Conservation (phyloP, 2,797 vertebrate species). For the Lepus townsendii region DNA sequence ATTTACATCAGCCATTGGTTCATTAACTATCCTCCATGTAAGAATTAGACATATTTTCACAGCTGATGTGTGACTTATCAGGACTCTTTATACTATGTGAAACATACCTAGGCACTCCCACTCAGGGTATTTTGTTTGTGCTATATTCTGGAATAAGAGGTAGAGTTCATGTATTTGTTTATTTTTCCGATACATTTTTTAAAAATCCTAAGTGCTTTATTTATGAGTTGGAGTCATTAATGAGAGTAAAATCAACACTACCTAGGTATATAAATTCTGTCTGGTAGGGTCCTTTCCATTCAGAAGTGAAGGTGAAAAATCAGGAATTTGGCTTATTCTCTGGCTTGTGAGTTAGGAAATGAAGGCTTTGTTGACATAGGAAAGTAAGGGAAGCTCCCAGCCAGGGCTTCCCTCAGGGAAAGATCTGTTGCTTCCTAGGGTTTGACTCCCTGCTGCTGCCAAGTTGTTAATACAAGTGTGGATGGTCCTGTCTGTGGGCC, state of each 20-base stretch:
- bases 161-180: conserved; percentile 58
- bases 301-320: conserved; percentile 59
- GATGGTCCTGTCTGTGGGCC: conserved; percentile 51
- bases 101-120: conserved; percentile 49
- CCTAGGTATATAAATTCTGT: conserved; percentile 69
- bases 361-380: conserved; percentile 74
- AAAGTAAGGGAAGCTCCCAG: conserved; percentile 69
- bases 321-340: conserved; percentile 60
- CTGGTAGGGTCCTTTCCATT: conserved; percentile 64
- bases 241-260: conserved; percentile 80
- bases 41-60: background rate
- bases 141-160: conserved; percentile 48
- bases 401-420: conserved; percentile 61
- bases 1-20: background rate
- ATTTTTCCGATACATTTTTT: conserved; percentile 75
- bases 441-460: conserved; percentile 51
- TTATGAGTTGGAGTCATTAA: conserved; percentile 71
- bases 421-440: conserved; percentile 74
- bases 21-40: conserved; percentile 13
- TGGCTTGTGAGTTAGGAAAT: conserved; percentile 69
- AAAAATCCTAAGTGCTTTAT: conserved; percentile 30
- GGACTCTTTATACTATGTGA: conserved; percentile 10
- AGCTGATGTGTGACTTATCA: background rate
- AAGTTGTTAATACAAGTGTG: conserved; percentile 71
- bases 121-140: conserved; percentile 52